phyloP scores from a whole-genome alignment of 1,140 invertebrate genomes.

The Microplitis demolitor region DNA sequence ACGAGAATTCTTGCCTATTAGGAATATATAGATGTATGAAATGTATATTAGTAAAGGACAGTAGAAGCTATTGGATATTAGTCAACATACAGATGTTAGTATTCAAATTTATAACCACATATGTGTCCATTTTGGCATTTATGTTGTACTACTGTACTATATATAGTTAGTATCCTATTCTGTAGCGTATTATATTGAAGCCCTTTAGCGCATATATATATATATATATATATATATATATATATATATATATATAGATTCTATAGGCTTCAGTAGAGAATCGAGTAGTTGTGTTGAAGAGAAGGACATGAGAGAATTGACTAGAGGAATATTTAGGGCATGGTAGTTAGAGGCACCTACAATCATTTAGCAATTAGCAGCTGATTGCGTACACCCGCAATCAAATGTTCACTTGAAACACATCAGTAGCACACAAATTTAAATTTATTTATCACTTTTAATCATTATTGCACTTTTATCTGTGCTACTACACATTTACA shows the following conservation, averaged over 20 bases:
- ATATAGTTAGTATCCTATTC: too few relatives aligned
- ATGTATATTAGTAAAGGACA: too few relatives aligned
- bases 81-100: not conserved
- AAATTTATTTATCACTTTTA: not conserved
- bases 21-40: too few relatives aligned
- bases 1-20: not conserved
- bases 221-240: too few relatives aligned
- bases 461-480: not conserved
- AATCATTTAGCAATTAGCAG: conserved; percentile 58
- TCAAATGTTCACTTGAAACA: conserved; percentile 36
- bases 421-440: conserved; percentile 24
- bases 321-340: not conserved
- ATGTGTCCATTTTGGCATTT: conserved; percentile 38
- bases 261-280: not conserved
- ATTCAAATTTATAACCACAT: conserved; percentile 14
- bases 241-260: too few relatives aligned
- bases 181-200: too few relatives aligned
- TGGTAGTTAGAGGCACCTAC: conserved; percentile 44
- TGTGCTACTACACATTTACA: too few relatives aligned
- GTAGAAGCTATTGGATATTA: not conserved
- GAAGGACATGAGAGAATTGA: not conserved
- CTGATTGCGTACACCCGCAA: conserved; percentile 51
- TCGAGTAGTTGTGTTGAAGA: conserved; percentile 27
- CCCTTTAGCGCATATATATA: too few relatives aligned
- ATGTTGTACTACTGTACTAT: conserved; percentile 23